Base-by-base conservation (phyloP, 1,140 invertebrate species). In the Mizuhopecten yessoensis region DNA sequence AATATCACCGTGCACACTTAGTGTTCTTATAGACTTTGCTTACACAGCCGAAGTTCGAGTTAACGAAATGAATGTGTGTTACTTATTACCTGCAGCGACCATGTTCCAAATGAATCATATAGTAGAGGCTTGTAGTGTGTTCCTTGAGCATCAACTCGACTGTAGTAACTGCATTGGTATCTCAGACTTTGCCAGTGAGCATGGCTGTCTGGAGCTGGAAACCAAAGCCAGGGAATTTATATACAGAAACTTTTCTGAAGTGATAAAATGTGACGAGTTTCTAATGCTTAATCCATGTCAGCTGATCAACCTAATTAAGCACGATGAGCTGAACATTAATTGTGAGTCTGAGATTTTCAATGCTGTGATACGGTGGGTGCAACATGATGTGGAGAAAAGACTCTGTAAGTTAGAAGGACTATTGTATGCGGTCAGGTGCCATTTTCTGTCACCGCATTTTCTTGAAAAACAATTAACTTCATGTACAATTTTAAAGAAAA, bases 161-260 rank as follows among this genome's bases (percentile, higher is more conserved):
- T 98, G 98, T n/a, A 98, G 98, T 90, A 99, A 99, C 96, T 98
- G 98, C 33, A 99, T 99, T 90, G 98, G 98, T 86, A 99, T 99
- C 94, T 98, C 98, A 20, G 98, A 98, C 96, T 99, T 99, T 97
- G 98, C 98, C 0, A 98, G 99, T 95, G 98, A 99, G 95, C 98
- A 99, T 95, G 98, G 98, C 34, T 99, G 98, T 96, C 97, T 97
- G 33, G 98, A 98, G 57, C 97, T 99, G 49, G 98, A 98, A 95
- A 97, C 98, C 92, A 98, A 98, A 96, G 98, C 98, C 2, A 98
- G 98, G 96, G 97, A 98, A 94, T 99, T 98, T 95, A 99, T 99
- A 90, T 98, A 98, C 94, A 97, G 98, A 93, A 98, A 99, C 97
- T 99, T 99, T 95, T 98, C 97, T 91, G 98, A 98, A 97, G 98